Evolutionary conservation across 2,888 invertebrate genomes (phyloP).

Genomic region (Conistra vaccinii): DNA sequence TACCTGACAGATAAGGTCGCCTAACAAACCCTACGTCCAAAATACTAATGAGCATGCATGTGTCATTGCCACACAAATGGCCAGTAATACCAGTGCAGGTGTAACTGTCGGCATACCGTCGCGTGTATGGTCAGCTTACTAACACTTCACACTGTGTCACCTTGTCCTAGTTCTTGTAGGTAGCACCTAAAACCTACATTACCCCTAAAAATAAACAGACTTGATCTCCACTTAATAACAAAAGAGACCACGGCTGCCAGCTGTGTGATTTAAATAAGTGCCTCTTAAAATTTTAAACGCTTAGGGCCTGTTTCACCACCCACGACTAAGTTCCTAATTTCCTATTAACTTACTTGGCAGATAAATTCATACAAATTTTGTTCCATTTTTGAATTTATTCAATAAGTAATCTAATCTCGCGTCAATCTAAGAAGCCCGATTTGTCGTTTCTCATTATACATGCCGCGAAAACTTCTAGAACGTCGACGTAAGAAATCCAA

Average conservation of each 20-base stretch:
- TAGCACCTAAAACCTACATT: constrained; percentile 24
- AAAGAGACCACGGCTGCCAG: constrained; percentile 1
- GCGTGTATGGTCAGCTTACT: constrained; percentile 52
- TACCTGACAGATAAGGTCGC: constrained; percentile 38
- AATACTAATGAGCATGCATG: constrained; percentile 7
- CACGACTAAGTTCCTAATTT: too few species aligned
- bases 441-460: too few species aligned
- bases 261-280: constrained; percentile 22
- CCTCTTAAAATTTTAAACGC: constrained; percentile 6
- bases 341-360: too few species aligned
- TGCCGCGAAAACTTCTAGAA: too few species aligned
- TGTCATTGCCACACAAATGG: background rate
- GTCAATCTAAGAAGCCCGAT: too few species aligned
- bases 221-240: constrained; percentile 15
- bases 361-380: too few species aligned
- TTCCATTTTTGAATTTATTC: too few species aligned
- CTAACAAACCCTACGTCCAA: background rate
- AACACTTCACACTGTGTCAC: constrained; percentile 54
- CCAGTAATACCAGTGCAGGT: constrained; percentile 11
- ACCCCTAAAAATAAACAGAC: constrained; percentile 17
- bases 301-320: too few species aligned
- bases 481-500: too few species aligned
- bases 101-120: constrained; percentile 26
- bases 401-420: too few species aligned
- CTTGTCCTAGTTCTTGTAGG: constrained; percentile 23